These are phyloP conservation scores for Tadarida brasiliensis DNA, from an alignment of 2,797 vertebrate species.

Conservation along the genomic window DNA sequence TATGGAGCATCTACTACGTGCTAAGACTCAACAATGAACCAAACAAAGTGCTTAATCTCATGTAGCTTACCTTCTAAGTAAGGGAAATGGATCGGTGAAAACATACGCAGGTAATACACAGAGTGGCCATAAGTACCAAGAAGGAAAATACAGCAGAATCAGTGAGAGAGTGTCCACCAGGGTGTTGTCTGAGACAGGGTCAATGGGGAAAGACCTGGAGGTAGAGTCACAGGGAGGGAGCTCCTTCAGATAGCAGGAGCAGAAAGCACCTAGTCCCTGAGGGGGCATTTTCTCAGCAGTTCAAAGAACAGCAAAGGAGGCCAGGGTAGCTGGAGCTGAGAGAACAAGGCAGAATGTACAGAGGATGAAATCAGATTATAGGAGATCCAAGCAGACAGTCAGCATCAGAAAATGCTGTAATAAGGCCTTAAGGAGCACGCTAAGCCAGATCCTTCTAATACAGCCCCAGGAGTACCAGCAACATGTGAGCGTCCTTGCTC, in stretches of 20 bases:
- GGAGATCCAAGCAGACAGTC: neutral
- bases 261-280: neutral
- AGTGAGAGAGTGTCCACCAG: neutral
- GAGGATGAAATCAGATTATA: neutral
- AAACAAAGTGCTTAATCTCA: neutral
- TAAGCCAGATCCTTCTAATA: neutral
- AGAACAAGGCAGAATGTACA: neutral
- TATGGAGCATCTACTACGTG: neutral
- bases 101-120: neutral
- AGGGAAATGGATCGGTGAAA: neutral
- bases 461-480: neutral
- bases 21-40: neutral
- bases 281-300: neutral
- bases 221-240: neutral
- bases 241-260: neutral
- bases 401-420: neutral
- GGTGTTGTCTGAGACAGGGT: neutral
- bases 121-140: neutral
- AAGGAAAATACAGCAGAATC: neutral
- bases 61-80: neutral
- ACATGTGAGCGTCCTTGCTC: neutral
- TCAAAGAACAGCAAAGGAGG: neutral
- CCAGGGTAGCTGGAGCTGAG: neutral
- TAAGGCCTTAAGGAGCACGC: neutral
- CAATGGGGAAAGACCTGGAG: neutral